Percentiles rank a stretch among this genome's conserved stretches.
Conservation (phyloP, 2,797 vertebrate genomes). For the Liasis olivaceus region DNA sequence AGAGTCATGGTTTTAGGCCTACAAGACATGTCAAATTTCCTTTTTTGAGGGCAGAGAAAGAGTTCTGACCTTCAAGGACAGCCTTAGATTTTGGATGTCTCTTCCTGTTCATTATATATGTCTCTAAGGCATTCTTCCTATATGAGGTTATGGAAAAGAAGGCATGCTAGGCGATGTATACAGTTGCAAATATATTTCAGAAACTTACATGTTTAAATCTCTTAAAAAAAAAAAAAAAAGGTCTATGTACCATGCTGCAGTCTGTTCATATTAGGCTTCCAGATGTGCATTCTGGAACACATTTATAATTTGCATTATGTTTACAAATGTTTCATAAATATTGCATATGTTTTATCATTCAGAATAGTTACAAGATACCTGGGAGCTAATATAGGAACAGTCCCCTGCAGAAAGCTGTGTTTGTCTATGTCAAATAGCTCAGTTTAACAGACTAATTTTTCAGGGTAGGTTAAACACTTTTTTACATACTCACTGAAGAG, state of each 20-base stretch:
- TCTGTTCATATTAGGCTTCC: background rate
- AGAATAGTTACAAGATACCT: background rate
- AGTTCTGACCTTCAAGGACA: background rate
- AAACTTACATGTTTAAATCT: no score
- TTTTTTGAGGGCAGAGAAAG: background rate
- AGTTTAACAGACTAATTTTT: background rate
- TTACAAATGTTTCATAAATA: background rate
- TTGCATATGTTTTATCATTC: background rate
- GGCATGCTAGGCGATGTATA: background rate
- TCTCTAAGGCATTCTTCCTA: background rate
- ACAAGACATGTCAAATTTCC: background rate
- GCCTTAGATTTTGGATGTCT: background rate
- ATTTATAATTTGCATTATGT: background rate
- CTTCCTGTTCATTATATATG: background rate
- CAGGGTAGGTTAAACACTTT: no score
- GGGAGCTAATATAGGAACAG: no score
- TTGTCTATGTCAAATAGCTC: background rate
- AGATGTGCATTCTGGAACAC: background rate
- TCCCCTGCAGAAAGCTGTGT: background rate
- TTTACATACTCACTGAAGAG: no score
- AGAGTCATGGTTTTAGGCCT: background rate
- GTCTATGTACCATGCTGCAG: background rate
- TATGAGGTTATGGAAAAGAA: background rate
- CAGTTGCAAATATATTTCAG: background rate
- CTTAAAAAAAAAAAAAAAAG: no score